Conservation (phyloP, 2,888 invertebrate species). For the Sphaerolaimus hirsutus region DNA sequence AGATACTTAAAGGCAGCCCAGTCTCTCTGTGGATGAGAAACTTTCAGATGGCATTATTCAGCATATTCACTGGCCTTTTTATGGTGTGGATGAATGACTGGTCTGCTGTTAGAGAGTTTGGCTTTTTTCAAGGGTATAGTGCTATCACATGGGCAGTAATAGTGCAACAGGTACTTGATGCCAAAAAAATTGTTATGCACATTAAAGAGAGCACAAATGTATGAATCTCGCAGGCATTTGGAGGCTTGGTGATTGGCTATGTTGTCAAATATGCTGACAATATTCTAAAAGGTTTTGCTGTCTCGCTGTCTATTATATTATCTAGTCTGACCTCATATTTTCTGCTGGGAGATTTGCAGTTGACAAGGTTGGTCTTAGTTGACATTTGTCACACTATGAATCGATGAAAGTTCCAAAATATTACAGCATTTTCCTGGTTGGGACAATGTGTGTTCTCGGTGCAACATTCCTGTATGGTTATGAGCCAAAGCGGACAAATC, state of each 20-base stretch:
- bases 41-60: constrained; percentile 32
- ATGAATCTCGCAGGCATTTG: constrained; percentile 27
- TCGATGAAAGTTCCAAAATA: no score
- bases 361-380: constrained; percentile 23
- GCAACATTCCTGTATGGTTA: no score
- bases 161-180: constrained; percentile 25
- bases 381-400: no score
- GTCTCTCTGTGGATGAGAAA: constrained; percentile 33
- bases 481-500: no score
- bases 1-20: constrained; percentile 30
- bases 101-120: constrained; percentile 24
- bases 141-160: constrained; percentile 30
- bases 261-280: constrained; percentile 37
- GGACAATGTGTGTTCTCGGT: no score
- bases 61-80: constrained; percentile 27
- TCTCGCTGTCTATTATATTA: constrained; percentile 33
- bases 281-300: constrained; percentile 35
- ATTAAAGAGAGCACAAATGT: not conserved
- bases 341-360: constrained; percentile 29
- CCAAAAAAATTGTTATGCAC: not conserved
- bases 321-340: constrained; percentile 31
- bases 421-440: no score
- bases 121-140: constrained; percentile 34
- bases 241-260: constrained; percentile 33
- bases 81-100: constrained; percentile 28